Conservation (phyloP, 2,113 vertebrate species). For the Emydocephalus ijimae region DNA sequence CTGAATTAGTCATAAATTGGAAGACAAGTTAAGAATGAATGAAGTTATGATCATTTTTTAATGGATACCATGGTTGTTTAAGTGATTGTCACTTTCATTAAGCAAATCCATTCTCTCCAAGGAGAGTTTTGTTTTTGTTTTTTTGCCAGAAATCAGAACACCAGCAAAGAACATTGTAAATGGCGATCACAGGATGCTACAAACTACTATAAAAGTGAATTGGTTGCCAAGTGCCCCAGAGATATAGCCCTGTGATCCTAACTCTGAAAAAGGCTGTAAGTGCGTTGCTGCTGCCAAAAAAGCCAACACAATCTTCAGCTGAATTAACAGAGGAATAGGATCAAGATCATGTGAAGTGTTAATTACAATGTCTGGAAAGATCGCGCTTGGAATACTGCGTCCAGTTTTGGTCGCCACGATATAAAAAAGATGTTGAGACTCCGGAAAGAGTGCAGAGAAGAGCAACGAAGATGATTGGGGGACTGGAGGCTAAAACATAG, state of each 20-base stretch:
- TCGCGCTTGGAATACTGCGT: neutral
- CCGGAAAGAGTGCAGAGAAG: neutral
- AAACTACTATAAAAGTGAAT: neutral
- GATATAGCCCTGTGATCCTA: neutral
- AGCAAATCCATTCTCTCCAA: neutral
- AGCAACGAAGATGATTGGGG: neutral
- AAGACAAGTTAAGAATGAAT: too few relatives aligned
- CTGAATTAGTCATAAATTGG: too few relatives aligned
- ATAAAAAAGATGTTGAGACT: neutral
- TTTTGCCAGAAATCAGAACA: neutral
- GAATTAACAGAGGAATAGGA: neutral
- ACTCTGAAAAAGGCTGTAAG: neutral
- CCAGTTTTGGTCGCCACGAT: neutral
- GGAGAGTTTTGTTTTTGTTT: neutral
- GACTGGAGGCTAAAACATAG: too few relatives aligned
- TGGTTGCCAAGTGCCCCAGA: neutral
- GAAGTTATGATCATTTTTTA: too few relatives aligned
- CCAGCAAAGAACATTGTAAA: neutral
- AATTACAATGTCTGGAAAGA: neutral
- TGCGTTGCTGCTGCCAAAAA: neutral
- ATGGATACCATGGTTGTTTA: too few relatives aligned
- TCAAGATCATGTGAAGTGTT: neutral
- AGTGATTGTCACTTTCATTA: too few relatives aligned
- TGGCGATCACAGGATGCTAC: neutral
- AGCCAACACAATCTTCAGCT: neutral